Evolutionary conservation across 2,797 vertebrate genomes (phyloP).

Genomic region (Phrynocephalus forsythii): DNA sequence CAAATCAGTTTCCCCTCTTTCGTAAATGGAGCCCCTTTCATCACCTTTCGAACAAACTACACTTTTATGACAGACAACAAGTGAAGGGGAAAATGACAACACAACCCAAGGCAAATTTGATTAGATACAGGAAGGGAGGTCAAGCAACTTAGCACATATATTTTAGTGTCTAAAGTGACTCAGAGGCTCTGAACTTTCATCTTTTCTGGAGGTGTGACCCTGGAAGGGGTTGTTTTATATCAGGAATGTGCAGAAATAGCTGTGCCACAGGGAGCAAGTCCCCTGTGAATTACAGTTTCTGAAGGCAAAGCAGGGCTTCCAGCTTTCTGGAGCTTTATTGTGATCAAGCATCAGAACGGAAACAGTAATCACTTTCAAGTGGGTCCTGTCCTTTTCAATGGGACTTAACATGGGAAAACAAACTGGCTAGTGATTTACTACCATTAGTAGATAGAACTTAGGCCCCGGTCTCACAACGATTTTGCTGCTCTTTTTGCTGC

Average conservation of each 20-base stretch:
- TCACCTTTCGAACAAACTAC: background rate
- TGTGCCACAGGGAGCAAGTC: background rate
- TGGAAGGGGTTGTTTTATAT: background rate
- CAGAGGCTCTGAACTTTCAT: background rate
- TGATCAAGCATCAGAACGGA: background rate
- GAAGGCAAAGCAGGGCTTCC: background rate
- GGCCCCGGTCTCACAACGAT: too few relatives aligned
- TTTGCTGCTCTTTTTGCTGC: too few relatives aligned
- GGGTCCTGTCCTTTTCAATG: background rate
- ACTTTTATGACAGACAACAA: background rate
- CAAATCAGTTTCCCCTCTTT: too few relatives aligned
- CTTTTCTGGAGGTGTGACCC: background rate
- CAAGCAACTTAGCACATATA: background rate
- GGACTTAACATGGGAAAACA: background rate
- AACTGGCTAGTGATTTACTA: background rate
- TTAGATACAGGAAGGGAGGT: too few relatives aligned
- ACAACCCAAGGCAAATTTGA: background rate
- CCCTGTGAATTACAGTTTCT: background rate
- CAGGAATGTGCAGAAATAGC: background rate
- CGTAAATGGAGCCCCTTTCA: background rate
- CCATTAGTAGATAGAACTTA: background rate
- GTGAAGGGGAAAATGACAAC: background rate
- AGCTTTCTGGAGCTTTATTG: background rate
- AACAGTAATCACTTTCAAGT: background rate
- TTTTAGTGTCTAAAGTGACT: background rate